phyloP scores from a whole-genome alignment of 2,113 vertebrate species.

The Cheirogaleus medius region DNA sequence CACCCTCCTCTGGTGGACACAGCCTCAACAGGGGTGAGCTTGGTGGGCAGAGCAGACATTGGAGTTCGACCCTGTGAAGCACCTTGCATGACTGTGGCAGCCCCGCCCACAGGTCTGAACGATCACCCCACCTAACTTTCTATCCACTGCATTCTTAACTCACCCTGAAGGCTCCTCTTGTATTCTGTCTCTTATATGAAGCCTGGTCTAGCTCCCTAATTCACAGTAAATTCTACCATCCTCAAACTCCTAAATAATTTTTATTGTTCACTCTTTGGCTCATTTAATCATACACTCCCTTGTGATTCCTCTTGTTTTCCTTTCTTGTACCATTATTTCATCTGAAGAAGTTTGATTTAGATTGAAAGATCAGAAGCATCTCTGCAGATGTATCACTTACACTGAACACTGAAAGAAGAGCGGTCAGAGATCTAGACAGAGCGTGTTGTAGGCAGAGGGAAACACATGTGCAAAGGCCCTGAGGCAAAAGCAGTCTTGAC shows the following conservation, averaged over 20 bases:
- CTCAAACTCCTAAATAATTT: not conserved
- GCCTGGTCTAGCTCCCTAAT: not conserved
- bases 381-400: not conserved
- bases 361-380: not conserved
- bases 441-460: not conserved
- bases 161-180: not conserved
- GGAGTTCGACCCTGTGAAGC: not conserved
- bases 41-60: not conserved
- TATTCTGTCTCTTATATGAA: not conserved
- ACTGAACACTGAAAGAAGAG: not conserved
- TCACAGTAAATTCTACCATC: not conserved
- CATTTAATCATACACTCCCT: not conserved
- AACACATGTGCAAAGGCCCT: not conserved
- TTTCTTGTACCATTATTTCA: not conserved
- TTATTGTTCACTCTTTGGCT: not conserved
- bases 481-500: not conserved
- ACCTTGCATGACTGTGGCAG: not conserved
- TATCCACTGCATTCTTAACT: not conserved
- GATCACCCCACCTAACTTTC: not conserved
- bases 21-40: not conserved
- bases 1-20: not conserved
- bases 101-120: not conserved
- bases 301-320: not conserved
- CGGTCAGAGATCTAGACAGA: not conserved
- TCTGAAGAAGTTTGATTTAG: not conserved